A percentile compares a stretch with the other conserved stretches of the same genome.
phyloP scores from a whole-genome alignment of 2,113 vertebrate genomes.

The human (Homo sapiens) region DNA sequence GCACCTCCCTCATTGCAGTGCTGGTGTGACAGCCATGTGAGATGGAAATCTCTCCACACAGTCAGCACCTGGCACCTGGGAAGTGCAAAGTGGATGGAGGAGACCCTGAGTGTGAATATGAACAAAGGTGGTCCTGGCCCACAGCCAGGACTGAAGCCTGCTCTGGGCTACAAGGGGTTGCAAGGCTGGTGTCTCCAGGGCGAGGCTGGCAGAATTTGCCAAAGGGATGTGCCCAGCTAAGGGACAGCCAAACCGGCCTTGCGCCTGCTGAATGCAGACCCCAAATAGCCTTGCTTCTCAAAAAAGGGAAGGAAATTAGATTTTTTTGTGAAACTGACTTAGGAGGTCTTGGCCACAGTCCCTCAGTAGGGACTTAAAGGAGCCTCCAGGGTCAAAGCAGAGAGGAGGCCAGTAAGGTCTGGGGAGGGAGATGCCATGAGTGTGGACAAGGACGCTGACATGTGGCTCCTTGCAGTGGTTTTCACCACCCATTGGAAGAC shows the following conservation, averaged over 20 bases:
- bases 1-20: no score
- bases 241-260: neutral
- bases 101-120: accelerated
- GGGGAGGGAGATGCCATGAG: no score
- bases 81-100: accelerated
- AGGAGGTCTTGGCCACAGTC: neutral
- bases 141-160: neutral
- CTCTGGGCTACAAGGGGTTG: neutral
- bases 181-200: neutral
- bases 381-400: neutral
- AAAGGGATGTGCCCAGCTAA: neutral
- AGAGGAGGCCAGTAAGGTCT: neutral
- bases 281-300: neutral
- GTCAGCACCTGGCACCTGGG: no score
- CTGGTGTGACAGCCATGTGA: neutral
- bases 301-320: neutral
- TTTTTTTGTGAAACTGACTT: neutral
- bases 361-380: neutral
- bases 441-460: neutral
- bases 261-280: accelerated
- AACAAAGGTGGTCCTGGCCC: no score
- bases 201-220: neutral
- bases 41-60: accelerated
- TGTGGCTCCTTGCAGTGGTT: neutral
- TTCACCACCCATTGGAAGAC: neutral